These are phyloP conservation scores for Oikopleura albicans DNA, from an alignment of 23 tunicate genomes.

Conservation along the genomic window DNA sequence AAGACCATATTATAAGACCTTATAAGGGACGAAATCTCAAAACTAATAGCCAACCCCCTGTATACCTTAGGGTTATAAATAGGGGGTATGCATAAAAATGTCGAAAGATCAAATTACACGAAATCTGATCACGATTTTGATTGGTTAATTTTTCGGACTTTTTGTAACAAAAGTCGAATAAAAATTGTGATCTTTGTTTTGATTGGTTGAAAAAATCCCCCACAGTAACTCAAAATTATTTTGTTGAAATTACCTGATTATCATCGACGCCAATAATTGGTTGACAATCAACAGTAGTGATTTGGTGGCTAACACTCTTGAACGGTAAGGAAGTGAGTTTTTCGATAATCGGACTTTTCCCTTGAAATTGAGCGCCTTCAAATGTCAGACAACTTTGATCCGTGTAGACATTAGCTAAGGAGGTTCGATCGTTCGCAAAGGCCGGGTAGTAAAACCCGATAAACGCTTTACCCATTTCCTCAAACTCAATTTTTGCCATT, in stretches of 20 bases:
- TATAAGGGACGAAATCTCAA: no score
- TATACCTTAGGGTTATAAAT: no score
- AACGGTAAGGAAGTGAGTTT: slow-evolving; percentile 26
- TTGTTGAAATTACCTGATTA: slow-evolving; percentile 20
- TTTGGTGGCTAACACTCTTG: slow-evolving; percentile 26
- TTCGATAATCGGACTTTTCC: slow-evolving; percentile 26
- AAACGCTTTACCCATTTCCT: slow-evolving; percentile 23
- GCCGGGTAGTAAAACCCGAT: slow-evolving; percentile 21
- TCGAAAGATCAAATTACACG: no score
- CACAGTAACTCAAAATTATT: no score
- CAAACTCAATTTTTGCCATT: neutral
- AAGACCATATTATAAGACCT: no score
- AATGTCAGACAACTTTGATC: slow-evolving; percentile 30
- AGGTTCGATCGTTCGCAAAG: neutral
- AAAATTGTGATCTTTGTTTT: no score
- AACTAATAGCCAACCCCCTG: no score
- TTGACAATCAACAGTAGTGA: slow-evolving; percentile 44
- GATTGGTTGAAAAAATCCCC: no score
- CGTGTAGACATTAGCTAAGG: neutral
- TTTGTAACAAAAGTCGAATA: no score
- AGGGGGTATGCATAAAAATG: no score
- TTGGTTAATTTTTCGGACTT: no score
- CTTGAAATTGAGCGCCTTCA: slow-evolving; percentile 29
- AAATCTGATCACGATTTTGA: no score
- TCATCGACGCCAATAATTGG: slow-evolving; percentile 27